Base-by-base conservation (phyloP, 2,888 invertebrate genomes). In the Cremastobaeus sp. region DNA sequence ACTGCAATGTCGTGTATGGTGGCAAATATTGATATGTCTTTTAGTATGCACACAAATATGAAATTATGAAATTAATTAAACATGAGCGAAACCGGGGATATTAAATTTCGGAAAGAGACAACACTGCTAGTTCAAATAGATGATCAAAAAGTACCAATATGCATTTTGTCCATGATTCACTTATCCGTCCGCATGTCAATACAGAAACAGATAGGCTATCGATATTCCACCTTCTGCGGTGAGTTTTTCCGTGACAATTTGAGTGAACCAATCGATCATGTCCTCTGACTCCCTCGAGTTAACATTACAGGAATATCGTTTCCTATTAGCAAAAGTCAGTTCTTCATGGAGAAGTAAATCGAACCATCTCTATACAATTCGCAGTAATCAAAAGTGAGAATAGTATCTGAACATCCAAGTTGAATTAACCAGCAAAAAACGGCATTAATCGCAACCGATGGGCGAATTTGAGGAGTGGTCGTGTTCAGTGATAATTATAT, bases 231-330 rank as follows among this genome's bases (percentile, higher is more conserved):
- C 76, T 71, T 62, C 72, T 66, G 39, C 59, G 70, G 77, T 60
- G 75, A 76, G n/a, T n/a, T n/a, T 78, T 80, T 83, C 83, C 82
- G 86, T 86, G 85, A 85, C 84, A 85, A 87, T 86, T 84, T 85
- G 81, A 87, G 86, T 86, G 83, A 82, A 79, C 82, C 85, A 83
- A 87, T 87, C 87, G 85, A 87, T 87, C 87, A 87, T 81, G 62
- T 72, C 52, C 45, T 77, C 78, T 81, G 78, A 57, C 45, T 79
- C 82, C 79, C 78, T 81, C 77, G 71, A 72, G 77, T 79, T 85
- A 85, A 85, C 86, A 86, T 86, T 86, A 86, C 78, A 79, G 74
- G 78, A 83, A 81, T 62, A 66, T 80, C 82, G 81, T 82, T 79
- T 84, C 83, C 81, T 82, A 84, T 85, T 85, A 85, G 83, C 81